These are phyloP conservation scores for Ascidia mentula DNA, from an alignment of 23 tunicate genomes.

Conservation along the genomic window DNA sequence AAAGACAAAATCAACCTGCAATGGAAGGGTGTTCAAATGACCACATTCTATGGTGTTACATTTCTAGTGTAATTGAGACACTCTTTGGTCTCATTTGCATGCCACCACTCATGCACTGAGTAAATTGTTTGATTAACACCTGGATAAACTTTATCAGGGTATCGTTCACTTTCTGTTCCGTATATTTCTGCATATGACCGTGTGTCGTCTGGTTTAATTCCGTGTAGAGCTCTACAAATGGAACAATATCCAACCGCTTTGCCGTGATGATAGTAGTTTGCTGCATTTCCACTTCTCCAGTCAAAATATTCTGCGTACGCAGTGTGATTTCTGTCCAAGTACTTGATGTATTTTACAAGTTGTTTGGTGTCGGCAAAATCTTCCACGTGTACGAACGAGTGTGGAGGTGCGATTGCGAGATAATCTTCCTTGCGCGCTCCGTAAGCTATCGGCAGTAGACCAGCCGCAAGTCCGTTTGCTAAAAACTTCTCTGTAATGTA, in stretches of 20 bases:
- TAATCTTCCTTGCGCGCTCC: conserved; percentile 18
- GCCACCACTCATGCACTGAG: too few species aligned
- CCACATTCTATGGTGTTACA: too few species aligned
- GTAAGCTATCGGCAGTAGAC: neutral
- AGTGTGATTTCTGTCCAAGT: neutral
- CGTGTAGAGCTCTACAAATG: neutral
- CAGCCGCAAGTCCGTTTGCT: neutral
- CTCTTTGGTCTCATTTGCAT: too few species aligned
- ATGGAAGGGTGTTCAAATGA: too few species aligned
- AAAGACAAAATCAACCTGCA: too few species aligned
- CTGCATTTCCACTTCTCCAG: neutral
- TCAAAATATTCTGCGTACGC: neutral
- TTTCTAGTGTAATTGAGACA: too few species aligned
- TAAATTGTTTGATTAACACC: too few species aligned
- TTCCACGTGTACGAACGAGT: conserved; percentile 7
- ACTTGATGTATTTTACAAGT: neutral
- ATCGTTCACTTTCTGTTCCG: too few species aligned
- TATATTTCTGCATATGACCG: neutral
- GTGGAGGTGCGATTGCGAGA: neutral
- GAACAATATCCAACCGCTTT: neutral
- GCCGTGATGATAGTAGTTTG: neutral
- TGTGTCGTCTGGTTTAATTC: neutral
- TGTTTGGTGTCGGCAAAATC: neutral
- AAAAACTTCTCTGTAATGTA: conserved; percentile 17
- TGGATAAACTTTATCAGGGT: too few species aligned